A percentile compares a stretch with the other conserved stretches of the same genome.
These are phyloP conservation scores for Dyspetes luteomarginatus DNA, from an alignment of 2,888 invertebrate species.

Conservation along the genomic window DNA sequence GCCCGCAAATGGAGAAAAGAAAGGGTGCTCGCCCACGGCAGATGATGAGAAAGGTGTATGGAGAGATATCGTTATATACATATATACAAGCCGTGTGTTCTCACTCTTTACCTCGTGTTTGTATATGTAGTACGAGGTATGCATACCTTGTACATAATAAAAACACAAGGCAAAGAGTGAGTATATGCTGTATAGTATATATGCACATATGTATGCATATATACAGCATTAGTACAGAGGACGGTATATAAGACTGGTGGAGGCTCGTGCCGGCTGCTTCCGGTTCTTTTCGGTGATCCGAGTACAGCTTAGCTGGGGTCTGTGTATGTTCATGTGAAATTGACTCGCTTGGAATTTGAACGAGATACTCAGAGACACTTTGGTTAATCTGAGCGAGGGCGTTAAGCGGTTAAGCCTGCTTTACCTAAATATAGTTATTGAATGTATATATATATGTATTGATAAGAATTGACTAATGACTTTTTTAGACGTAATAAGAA, in stretches of 20 bases:
- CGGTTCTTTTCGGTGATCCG: slow-evolving; percentile 70
- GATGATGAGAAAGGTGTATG: slow-evolving; percentile 68
- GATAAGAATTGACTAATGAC: too few species aligned
- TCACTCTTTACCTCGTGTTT: slow-evolving; percentile 53
- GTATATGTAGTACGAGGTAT: slow-evolving; percentile 12
- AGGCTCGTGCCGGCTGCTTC: slow-evolving; percentile 80
- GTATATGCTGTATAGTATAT: too few species aligned
- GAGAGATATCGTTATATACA: slow-evolving; percentile 60
- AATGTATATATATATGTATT: too few species aligned
- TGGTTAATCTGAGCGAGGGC: too few species aligned
- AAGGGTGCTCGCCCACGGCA: slow-evolving; percentile 60
- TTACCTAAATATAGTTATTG: too few species aligned
- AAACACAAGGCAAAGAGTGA: too few species aligned
- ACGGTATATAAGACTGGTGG: slow-evolving; percentile 8
- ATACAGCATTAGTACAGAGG: not conserved
- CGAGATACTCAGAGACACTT: too few species aligned
- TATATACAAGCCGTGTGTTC: slow-evolving; percentile 72
- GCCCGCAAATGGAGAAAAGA: slow-evolving; percentile 20
- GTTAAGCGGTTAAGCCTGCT: too few species aligned
- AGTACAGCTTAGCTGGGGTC: not conserved
- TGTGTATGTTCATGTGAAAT: slow-evolving; percentile 28
- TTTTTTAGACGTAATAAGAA: too few species aligned
- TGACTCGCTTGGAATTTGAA: slow-evolving; percentile 36
- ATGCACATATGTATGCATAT: not conserved
- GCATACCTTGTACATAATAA: too few species aligned